Conservation (phyloP, 2,797 vertebrate genomes). For the Hydrocynus forskahlii region DNA sequence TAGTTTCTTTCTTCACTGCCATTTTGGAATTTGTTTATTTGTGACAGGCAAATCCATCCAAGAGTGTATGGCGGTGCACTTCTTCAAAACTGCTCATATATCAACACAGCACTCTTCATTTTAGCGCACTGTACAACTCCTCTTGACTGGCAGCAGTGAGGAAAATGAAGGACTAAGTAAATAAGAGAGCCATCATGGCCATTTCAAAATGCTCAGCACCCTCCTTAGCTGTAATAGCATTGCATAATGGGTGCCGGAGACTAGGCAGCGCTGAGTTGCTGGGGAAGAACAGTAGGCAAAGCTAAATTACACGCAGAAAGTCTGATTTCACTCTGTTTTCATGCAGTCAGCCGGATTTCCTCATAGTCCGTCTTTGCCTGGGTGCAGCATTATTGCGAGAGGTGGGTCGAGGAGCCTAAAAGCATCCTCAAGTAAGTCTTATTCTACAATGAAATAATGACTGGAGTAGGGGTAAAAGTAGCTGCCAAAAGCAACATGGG, state of each 20-base stretch:
- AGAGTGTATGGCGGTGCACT: not conserved
- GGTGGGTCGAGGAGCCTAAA: slow-evolving; percentile 1
- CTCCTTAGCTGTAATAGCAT: slow-evolving; percentile 48
- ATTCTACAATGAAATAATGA: not conserved
- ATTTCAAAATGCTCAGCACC: slow-evolving; percentile 31
- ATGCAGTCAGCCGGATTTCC: not conserved
- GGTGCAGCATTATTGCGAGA: not conserved
- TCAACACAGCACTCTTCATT: slow-evolving; percentile 12
- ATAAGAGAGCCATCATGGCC: slow-evolving; percentile 40
- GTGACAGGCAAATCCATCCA: slow-evolving; percentile 40
- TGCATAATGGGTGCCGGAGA: slow-evolving; percentile 39
- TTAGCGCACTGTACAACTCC: slow-evolving; percentile 29
- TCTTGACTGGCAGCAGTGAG: slow-evolving; percentile 39
- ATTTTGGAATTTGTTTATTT: slow-evolving; percentile 40
- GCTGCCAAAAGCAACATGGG: not conserved
- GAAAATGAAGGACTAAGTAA: slow-evolving; percentile 46
- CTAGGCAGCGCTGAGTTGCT: slow-evolving; percentile 37
- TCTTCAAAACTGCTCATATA: slow-evolving; percentile 36
- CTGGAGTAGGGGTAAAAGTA: not conserved
- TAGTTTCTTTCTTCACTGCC: slow-evolving; percentile 26
- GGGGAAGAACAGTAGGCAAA: slow-evolving; percentile 32
- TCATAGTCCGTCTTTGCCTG: not conserved
- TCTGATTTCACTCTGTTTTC: slow-evolving; percentile 11
- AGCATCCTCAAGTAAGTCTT: not conserved
- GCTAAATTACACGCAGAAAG: slow-evolving; percentile 33